Percentiles rank a stretch among this genome's conserved stretches.
phyloP scores from a whole-genome alignment of 2,797 vertebrate genomes.

The Sarcophilus harrisii region DNA sequence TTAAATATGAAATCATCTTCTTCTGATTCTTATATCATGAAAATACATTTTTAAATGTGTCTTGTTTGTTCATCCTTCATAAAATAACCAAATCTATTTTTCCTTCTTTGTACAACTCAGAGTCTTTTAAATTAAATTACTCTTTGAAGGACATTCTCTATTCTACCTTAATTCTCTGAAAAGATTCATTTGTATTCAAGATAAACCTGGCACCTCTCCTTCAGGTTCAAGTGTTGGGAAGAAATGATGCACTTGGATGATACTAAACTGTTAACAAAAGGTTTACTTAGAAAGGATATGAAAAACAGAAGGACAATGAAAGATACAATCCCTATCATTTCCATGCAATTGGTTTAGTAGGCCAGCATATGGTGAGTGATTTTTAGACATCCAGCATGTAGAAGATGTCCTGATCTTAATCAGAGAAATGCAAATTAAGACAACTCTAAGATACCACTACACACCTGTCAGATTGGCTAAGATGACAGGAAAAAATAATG shows the following conservation, averaged over 20 bases:
- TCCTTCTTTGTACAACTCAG: background rate
- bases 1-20: slow-evolving; percentile 17
- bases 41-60: background rate
- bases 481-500: too few relatives aligned
- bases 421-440: too few relatives aligned
- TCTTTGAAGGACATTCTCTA: background rate
- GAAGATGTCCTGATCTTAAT: background rate
- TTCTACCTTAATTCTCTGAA: background rate
- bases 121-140: background rate
- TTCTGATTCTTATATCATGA: background rate
- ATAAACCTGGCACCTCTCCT: background rate
- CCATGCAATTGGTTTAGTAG: background rate
- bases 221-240: background rate
- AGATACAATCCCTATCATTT: background rate
- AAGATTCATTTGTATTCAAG: background rate
- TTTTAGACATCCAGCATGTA: background rate
- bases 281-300: background rate
- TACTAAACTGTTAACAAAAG: background rate
- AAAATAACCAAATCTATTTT: background rate
- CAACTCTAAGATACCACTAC: too few relatives aligned
- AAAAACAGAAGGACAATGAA: background rate
- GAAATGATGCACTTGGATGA: background rate
- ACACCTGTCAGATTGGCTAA: too few relatives aligned
- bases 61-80: background rate
- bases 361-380: background rate